Conservation (phyloP, 2,888 invertebrate species). For the Amiota mariae region DNA sequence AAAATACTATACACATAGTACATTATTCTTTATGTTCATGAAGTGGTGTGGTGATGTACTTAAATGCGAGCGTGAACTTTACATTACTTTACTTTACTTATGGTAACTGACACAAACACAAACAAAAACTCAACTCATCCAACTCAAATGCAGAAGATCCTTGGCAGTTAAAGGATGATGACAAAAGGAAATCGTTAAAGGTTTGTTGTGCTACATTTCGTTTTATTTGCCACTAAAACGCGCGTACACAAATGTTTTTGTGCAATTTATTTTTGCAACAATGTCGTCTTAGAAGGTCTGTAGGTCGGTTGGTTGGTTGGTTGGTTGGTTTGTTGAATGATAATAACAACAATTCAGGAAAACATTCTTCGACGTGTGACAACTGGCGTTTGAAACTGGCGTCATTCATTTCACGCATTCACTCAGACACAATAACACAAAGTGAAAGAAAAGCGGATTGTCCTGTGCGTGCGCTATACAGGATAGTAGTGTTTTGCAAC, state of each 20-base stretch:
- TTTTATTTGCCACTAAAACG: conserved; percentile 14
- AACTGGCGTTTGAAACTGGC: conserved; percentile 8
- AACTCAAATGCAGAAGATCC: background rate
- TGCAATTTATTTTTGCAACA: conserved; percentile 24
- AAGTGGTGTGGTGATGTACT: no score
- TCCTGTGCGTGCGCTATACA: conserved; percentile 4
- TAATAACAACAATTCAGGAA: background rate
- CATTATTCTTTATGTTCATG: no score
- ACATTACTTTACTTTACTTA: no score
- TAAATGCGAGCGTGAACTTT: no score
- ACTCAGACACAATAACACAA: background rate
- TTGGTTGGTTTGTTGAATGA: background rate
- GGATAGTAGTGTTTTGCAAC: conserved; percentile 62
- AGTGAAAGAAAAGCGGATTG: background rate
- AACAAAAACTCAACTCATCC: no score
- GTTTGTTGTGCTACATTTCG: background rate
- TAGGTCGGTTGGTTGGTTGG: background rate
- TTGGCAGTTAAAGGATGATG: background rate
- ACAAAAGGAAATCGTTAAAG: conserved; percentile 8
- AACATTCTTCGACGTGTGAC: conserved; percentile 10
- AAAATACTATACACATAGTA: no score
- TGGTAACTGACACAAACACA: no score
- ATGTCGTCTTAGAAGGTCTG: background rate
- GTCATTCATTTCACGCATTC: conserved; percentile 20
- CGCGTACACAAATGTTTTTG: conserved; percentile 18